Percentiles rank a stretch among this genome's conserved stretches.
phyloP scores from a whole-genome alignment of 1,140 invertebrate genomes.

The Dendroctonus valens region DNA sequence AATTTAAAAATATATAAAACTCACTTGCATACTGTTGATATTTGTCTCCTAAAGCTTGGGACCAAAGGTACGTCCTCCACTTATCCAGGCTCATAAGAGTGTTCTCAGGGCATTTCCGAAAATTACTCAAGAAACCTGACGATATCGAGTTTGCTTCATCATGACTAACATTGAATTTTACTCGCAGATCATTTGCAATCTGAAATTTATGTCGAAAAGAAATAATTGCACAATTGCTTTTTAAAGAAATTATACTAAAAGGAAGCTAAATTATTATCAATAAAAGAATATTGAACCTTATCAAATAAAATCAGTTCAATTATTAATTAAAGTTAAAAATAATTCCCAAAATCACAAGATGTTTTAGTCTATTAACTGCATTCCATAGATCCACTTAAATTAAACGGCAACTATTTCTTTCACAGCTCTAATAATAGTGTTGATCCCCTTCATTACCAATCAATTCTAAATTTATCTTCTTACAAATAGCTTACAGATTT shows the following conservation, averaged over 20 bases:
- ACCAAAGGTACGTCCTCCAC: conserved; percentile 76
- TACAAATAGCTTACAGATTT: not conserved
- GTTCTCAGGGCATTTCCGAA: conserved; percentile 77
- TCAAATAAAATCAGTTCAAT: not conserved
- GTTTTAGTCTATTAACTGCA: not conserved
- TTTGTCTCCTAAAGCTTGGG: conserved; percentile 69
- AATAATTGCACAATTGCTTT: not conserved
- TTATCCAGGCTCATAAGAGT: conserved; percentile 64
- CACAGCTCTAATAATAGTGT: not conserved
- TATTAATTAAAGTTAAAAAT: conserved; percentile 2
- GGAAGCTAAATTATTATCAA: not conserved
- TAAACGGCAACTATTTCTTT: not conserved
- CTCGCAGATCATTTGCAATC: conserved; percentile 15
- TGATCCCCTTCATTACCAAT: not conserved
- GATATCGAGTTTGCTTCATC: conserved; percentile 56
- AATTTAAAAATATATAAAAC: too few relatives aligned
- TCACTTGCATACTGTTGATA: conserved; percentile 67
- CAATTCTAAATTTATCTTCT: not conserved
- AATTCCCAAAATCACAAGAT: not conserved
- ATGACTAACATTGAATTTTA: conserved; percentile 13
- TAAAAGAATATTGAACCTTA: not conserved
- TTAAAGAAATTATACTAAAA: not conserved
- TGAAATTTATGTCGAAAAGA: not conserved
- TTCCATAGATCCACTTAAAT: not conserved
- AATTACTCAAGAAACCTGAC: conserved; percentile 67